Conservation (phyloP, 1,140 invertebrate species). For the Diachasmimorpha longicaudata region DNA sequence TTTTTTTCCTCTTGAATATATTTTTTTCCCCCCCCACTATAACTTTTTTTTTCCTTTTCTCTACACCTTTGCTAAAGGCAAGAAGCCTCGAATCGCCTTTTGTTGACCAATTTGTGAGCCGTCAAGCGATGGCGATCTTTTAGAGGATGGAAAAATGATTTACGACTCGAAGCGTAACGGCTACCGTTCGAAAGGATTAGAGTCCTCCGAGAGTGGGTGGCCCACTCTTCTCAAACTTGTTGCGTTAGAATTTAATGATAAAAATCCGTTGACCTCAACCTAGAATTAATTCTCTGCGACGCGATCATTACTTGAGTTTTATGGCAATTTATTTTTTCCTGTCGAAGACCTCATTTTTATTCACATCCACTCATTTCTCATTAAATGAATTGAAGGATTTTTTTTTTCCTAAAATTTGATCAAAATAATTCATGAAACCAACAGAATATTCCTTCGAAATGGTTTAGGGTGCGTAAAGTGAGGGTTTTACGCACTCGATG, state of each 20-base stretch:
- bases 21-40: background rate
- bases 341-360: too few species aligned
- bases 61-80: constrained; percentile 8
- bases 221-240: background rate
- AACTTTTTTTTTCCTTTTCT: background rate
- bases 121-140: constrained; percentile 27
- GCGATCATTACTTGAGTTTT: background rate
- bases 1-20: background rate
- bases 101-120: constrained; percentile 39
- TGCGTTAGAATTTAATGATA: background rate
- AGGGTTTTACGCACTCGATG: too few species aligned
- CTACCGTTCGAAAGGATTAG: constrained; percentile 18
- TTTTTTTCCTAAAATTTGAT: too few species aligned
- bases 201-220: constrained; percentile 3
- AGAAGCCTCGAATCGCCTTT: constrained; percentile 22
- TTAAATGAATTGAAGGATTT: too few species aligned
- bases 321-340: background rate
- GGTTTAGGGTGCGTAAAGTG: too few species aligned
- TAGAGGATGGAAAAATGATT: constrained; percentile 29
- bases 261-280: background rate
- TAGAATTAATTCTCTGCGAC: background rate
- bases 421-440: too few species aligned
- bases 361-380: too few species aligned
- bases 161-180: constrained; percentile 24
- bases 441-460: too few species aligned